Evolutionary conservation across 2,113 vertebrate species (phyloP), one percentile per base, ranked within the genome.

Genomic region (Solea senegalensis): DNA sequence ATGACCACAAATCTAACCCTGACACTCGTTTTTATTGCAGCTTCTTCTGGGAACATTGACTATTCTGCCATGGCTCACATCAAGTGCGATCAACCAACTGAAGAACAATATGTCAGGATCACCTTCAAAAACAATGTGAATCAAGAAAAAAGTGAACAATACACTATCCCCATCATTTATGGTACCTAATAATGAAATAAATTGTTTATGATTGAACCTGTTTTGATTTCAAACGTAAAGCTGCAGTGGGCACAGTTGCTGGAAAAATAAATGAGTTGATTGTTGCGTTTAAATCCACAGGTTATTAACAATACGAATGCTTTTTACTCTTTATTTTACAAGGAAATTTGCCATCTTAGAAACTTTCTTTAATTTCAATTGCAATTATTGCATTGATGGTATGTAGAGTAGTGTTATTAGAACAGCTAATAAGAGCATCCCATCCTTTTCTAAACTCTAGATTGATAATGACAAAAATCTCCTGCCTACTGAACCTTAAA

Each of bases 141-240:
- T 0, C 80, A 92, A 65, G 0, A 0, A 0, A 64, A 26, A 65
- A 28, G 0, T 3, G 43, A 0, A 15, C 1, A 0, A 7, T 1
- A 83, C 48, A 51, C 5, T 2, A 65, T 94, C 10, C 82, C 90
- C 39, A 69, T 91, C 0, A 68, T 94, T 26, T 64, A 78, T 9
- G 51, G 93, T 93, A 88, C 49, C 0, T 60, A 13, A 9, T n/a
- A 49, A 43, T 51, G 10, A 13, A 8, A 10, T 45, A 9, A 45
- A 4, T 46, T 46, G 45, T n/a, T n/a, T n/a, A 34, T 3, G 1
- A 15, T 62, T 49, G 11, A 43, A 45, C 6, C 11, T 34, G 7
- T 4, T 11, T 43, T 41, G 15, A 10, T 58, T 39, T 39, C 5
- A 16, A 11, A 53, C 5, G 26, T 21, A 34, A 34, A 34, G 34